A percentile compares a stretch with the other conserved stretches of the same genome.
phyloP scores from a whole-genome alignment of 2,888 invertebrate species.

The Drymonia ruficornis region DNA sequence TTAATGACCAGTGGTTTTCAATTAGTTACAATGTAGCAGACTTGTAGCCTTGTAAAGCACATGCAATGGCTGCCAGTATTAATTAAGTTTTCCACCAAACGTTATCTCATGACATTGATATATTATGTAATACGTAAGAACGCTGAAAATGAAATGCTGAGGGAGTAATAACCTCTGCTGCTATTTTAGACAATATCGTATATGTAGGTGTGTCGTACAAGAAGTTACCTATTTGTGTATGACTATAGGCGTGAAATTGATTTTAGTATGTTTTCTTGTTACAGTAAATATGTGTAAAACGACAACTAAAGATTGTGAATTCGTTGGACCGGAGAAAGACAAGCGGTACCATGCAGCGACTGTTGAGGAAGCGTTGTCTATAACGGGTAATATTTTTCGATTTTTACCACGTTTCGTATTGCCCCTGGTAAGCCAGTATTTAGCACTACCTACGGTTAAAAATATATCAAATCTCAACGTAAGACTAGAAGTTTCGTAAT shows the following conservation, averaged over 20 bases:
- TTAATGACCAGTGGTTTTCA: too few relatives aligned
- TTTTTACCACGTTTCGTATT: background rate
- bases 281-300: constrained; percentile 48
- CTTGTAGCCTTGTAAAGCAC: too few relatives aligned
- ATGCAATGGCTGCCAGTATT: too few relatives aligned
- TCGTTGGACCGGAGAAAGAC: constrained; percentile 50
- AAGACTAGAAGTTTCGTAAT: too few relatives aligned
- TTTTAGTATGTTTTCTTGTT: constrained; percentile 11
- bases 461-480: too few relatives aligned
- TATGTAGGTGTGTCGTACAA: background rate
- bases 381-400: constrained; percentile 55
- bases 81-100: background rate
- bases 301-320: constrained; percentile 42
- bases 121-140: background rate
- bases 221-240: too few relatives aligned
- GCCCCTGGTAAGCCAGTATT: too few relatives aligned
- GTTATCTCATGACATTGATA: constrained; percentile 2
- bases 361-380: constrained; percentile 68
- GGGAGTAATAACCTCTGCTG: background rate
- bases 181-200: background rate
- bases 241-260: too few relatives aligned
- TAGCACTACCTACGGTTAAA: too few relatives aligned
- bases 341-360: constrained; percentile 47
- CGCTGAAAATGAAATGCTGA: background rate
- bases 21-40: too few relatives aligned